Evolutionary conservation across 2,797 vertebrate species (phyloP).

Genomic region (Esox masquinongy): DNA sequence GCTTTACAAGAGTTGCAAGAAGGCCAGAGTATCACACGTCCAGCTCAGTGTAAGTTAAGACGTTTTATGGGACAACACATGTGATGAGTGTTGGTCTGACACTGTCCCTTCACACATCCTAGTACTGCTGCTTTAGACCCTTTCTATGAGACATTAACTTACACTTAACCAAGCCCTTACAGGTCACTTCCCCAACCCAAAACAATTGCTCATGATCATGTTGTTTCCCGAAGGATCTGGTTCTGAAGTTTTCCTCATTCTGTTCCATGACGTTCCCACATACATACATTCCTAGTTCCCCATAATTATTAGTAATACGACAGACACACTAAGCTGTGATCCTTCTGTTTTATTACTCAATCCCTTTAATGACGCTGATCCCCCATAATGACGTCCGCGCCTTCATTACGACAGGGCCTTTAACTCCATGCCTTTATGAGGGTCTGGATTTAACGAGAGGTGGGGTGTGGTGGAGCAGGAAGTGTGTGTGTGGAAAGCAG

Average conservation of each 20-base stretch:
- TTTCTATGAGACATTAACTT: not conserved
- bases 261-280: not conserved
- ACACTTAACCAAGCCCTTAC: not conserved
- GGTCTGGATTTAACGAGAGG: conserved; percentile 9
- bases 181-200: not conserved
- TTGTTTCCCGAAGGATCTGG: not conserved
- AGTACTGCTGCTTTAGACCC: not conserved
- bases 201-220: not conserved
- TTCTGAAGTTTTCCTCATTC: not conserved
- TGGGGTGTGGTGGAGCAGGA: not conserved
- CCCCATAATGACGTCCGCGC: conserved; percentile 17
- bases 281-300: not conserved
- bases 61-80: conserved; percentile 39
- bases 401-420: conserved; percentile 10
- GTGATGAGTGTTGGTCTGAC: conserved; percentile 38
- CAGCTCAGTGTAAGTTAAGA: conserved; percentile 40
- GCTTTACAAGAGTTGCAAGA: conserved; percentile 40
- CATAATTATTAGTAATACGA: not conserved
- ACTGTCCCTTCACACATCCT: conserved; percentile 27
- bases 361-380: conserved; percentile 43
- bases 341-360: not conserved
- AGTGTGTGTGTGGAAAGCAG: not conserved
- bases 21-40: conserved; percentile 48
- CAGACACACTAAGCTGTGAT: not conserved
- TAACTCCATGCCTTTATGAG: not conserved